phyloP scores from a whole-genome alignment of 2,888 invertebrate genomes.

The Baronia brevicornis region DNA sequence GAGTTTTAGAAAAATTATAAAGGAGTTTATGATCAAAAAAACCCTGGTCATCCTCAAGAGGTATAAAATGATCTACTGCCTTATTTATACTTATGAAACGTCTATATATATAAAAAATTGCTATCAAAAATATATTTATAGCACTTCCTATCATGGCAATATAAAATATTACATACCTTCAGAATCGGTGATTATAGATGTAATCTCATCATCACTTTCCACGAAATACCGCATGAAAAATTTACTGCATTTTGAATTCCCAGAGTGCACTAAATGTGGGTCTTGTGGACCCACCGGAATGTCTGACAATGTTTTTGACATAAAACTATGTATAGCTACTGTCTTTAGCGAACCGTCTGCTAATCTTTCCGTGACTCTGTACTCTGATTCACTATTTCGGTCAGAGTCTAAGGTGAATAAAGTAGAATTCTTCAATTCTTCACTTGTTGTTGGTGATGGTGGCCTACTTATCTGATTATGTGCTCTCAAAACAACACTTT shows the following conservation, averaged over 20 bases:
- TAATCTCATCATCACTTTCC: slow-evolving; percentile 82
- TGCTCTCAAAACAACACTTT: slow-evolving; percentile 58
- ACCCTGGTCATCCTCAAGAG: too few species aligned
- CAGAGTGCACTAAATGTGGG: slow-evolving; percentile 68
- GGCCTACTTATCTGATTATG: slow-evolving; percentile 64
- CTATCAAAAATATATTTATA: too few species aligned
- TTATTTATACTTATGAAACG: too few species aligned
- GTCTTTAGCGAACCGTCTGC: slow-evolving; percentile 71
- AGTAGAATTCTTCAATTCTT: slow-evolving; percentile 40
- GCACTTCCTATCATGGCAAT: too few species aligned
- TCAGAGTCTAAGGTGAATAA: slow-evolving; percentile 49
- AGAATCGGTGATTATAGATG: slow-evolving; percentile 82
- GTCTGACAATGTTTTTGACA: slow-evolving; percentile 67
- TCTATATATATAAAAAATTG: too few species aligned
- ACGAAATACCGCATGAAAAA: slow-evolving; percentile 81
- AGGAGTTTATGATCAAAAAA: too few species aligned
- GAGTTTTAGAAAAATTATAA: too few species aligned
- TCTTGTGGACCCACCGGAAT: slow-evolving; percentile 62
- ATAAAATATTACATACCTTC: slow-evolving; percentile 69
- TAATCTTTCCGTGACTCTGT: slow-evolving; percentile 66
- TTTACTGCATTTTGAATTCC: slow-evolving; percentile 77
- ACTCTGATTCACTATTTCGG: slow-evolving; percentile 63
- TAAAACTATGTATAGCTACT: slow-evolving; percentile 65
- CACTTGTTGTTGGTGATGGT: slow-evolving; percentile 42
- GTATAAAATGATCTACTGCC: too few species aligned